Percentiles rank a stretch among this genome's conserved stretches.
phyloP scores from a whole-genome alignment of 2,797 vertebrate species.

The Geotrypetes seraphini region DNA sequence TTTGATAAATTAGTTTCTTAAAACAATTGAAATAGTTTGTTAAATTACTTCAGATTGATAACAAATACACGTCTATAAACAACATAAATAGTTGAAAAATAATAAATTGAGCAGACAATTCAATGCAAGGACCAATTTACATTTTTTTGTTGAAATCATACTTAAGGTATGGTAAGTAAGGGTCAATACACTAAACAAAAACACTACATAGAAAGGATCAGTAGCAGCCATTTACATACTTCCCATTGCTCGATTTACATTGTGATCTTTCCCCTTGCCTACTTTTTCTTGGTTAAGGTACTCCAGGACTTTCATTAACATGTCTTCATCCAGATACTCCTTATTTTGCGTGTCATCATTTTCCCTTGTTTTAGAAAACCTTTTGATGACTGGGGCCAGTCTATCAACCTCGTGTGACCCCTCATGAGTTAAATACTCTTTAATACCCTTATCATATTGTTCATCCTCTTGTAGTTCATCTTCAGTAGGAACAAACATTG shows the following conservation, averaged over 20 bases:
- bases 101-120: slow-evolving; percentile 38
- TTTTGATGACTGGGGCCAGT: slow-evolving; percentile 46
- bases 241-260: slow-evolving; percentile 61
- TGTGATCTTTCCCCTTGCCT: slow-evolving; percentile 64
- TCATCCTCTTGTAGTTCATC: slow-evolving; percentile 43
- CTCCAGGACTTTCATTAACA: slow-evolving; percentile 74
- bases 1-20: slow-evolving; percentile 42
- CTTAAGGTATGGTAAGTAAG: slow-evolving; percentile 30
- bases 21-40: slow-evolving; percentile 43
- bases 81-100: slow-evolving; percentile 48
- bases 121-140: slow-evolving; percentile 18
- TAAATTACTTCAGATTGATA: slow-evolving; percentile 39
- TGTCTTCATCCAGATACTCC: slow-evolving; percentile 71
- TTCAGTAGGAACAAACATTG: slow-evolving; percentile 48
- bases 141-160: slow-evolving; percentile 40
- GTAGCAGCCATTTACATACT: slow-evolving; percentile 58
- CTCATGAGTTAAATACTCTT: slow-evolving; percentile 63
- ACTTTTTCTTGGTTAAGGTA: slow-evolving; percentile 76
- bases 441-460: slow-evolving; percentile 59
- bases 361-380: slow-evolving; percentile 41
- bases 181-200: slow-evolving; percentile 29
- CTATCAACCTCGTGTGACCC: slow-evolving; percentile 52
- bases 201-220: slow-evolving; percentile 9
- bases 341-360: slow-evolving; percentile 46
- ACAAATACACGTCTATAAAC: slow-evolving; percentile 53